Evolutionary conservation across 2,113 vertebrate genomes (phyloP).

Genomic region (Scatophagus argus): DNA sequence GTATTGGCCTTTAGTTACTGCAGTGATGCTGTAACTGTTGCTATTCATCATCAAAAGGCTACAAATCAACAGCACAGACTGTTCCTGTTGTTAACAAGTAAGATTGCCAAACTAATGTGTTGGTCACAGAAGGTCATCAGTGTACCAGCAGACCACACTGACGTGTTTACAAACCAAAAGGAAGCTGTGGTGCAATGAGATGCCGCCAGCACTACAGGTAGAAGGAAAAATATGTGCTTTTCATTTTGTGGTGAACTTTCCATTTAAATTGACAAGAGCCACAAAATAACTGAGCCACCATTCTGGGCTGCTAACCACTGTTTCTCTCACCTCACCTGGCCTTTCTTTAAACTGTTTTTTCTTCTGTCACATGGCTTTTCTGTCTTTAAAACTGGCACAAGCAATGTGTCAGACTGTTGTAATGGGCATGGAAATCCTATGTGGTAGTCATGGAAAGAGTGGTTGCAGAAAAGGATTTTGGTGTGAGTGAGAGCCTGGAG

Average conservation of each 20-base stretch:
- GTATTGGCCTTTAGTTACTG: background rate
- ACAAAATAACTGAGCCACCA: background rate
- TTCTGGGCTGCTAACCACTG: background rate
- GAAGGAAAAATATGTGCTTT: no score
- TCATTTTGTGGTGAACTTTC: no score
- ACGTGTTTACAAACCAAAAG: background rate
- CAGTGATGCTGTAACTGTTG: background rate
- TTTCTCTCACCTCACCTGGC: background rate
- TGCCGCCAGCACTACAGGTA: no score
- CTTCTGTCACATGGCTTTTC: background rate
- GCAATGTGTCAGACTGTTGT: slow-evolving; percentile 12
- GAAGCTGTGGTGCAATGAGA: background rate
- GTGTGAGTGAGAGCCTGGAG: slow-evolving; percentile 8
- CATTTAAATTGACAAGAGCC: background rate
- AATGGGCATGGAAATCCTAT: slow-evolving; percentile 33
- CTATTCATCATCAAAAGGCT: background rate
- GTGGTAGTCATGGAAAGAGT: slow-evolving; percentile 50
- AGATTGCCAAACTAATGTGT: background rate
- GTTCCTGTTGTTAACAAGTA: background rate
- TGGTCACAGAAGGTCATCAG: no score
- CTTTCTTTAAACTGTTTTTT: background rate
- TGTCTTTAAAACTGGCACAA: slow-evolving; percentile 22
- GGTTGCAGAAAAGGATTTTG: slow-evolving; percentile 12
- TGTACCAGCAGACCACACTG: background rate
- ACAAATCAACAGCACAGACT: background rate